A percentile compares a stretch with the other conserved stretches of the same genome.
Evolutionary conservation across 64 coral and sea anemone species (phyloP).

Genomic region (Acropora yongei): DNA sequence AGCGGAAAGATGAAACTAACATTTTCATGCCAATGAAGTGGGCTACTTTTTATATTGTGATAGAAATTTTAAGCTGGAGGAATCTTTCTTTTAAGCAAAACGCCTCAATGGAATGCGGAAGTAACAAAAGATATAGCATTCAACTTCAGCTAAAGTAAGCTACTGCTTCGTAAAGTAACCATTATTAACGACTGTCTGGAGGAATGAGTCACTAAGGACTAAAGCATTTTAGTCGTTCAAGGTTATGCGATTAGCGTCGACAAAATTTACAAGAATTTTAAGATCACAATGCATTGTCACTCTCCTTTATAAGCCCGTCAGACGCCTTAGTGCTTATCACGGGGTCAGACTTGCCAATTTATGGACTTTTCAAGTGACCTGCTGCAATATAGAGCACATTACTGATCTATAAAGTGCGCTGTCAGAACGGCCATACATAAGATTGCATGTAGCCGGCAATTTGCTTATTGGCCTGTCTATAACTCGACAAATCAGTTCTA

Average conservation of each 20-base stretch:
- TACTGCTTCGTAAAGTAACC: neutral
- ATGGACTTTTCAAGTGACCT: too few species aligned
- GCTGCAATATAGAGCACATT: neutral
- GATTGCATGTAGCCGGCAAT: too few species aligned
- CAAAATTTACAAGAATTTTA: neutral
- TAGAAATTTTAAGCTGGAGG: neutral
- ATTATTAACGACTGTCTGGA: neutral
- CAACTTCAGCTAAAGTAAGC: neutral
- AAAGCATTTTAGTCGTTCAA: neutral
- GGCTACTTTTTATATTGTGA: neutral
- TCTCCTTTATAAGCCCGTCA: too few species aligned
- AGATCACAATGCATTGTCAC: neutral
- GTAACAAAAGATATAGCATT: neutral
- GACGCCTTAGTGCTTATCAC: neutral
- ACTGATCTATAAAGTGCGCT: neutral
- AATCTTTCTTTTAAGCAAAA: neutral
- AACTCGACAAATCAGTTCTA: neutral
- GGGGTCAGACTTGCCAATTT: neutral
- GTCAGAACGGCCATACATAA: neutral
- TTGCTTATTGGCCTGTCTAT: too few species aligned
- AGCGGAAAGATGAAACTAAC: neutral
- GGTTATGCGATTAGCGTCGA: neutral
- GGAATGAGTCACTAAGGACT: neutral
- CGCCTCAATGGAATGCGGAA: neutral
- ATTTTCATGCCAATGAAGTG: too few species aligned